Conservation (phyloP, 2,113 vertebrate species). For the Poeciliopsis turrubarensis region DNA sequence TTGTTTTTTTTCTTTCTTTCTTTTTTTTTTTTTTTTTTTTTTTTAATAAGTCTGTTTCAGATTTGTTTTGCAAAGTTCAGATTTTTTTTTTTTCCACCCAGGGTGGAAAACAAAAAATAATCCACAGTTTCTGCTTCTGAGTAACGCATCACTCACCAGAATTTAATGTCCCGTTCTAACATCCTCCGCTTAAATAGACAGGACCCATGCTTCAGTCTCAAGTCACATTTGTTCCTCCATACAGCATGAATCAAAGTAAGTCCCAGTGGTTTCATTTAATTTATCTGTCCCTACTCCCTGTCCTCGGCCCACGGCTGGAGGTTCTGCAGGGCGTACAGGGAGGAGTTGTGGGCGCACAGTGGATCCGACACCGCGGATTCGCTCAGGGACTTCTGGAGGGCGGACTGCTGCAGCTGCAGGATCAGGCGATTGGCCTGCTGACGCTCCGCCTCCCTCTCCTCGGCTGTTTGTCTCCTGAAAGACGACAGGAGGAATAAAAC, state of each 20-base stretch:
- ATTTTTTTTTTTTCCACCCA: neutral
- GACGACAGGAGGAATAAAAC: neutral
- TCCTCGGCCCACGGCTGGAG: constrained; percentile 98
- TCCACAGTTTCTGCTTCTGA: constrained; percentile 35
- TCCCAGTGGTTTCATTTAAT: constrained; percentile 48
- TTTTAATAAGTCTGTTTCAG: constrained; percentile 16
- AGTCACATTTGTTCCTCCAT: constrained; percentile 15
- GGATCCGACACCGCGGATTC: constrained; percentile 92
- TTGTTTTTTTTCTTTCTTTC: constrained; percentile 1
- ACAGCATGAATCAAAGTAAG: constrained; percentile 33
- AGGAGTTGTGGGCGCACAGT: constrained; percentile 96
- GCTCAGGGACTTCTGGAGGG: constrained; percentile 95
- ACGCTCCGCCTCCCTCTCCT: constrained; percentile 95
- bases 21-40: too few species aligned
- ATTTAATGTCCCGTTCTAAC: constrained; percentile 41
- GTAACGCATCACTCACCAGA: constrained; percentile 46
- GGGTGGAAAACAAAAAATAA: constrained; percentile 22
- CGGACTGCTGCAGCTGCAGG: constrained; percentile 96
- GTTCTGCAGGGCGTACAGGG: constrained; percentile 97
- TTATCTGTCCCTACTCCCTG: constrained; percentile 79
- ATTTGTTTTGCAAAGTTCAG: constrained; percentile 22
- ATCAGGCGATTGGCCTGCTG: constrained; percentile 98
- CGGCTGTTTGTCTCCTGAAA: constrained; percentile 93
- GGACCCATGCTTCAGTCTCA: constrained; percentile 19
- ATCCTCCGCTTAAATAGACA: constrained; percentile 23